Conservation (phyloP, 2,113 vertebrate genomes). For the Hyperopisus bebe region DNA sequence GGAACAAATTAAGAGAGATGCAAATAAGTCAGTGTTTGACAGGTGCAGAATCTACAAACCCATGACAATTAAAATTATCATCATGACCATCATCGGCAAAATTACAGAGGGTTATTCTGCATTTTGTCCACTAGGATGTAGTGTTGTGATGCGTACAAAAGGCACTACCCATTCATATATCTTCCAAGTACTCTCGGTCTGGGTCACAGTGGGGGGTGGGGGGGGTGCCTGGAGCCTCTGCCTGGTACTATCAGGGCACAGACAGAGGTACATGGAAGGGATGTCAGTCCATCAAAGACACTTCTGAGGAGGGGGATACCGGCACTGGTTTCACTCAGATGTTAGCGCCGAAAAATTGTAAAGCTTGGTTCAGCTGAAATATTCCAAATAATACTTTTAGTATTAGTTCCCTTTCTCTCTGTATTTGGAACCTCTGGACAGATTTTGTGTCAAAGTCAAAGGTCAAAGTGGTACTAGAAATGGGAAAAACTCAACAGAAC, state of each 20-base stretch:
- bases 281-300: no score
- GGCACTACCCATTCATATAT: background rate
- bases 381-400: background rate
- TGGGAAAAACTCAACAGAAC: background rate
- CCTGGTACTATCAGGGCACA: background rate
- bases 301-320: background rate
- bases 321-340: background rate
- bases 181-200: background rate
- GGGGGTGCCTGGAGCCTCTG: background rate
- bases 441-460: background rate
- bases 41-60: background rate
- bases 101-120: background rate
- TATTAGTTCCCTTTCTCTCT: background rate
- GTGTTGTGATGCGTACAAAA: background rate
- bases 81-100: background rate
- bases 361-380: background rate
- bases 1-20: background rate
- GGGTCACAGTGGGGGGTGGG: background rate
- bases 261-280: background rate
- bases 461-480: background rate
- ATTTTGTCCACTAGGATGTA: background rate
- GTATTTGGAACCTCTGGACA: background rate
- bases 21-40: background rate
- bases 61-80: background rate
- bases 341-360: background rate